Base-by-base conservation (phyloP, 2,888 invertebrate species). In the Drosophila aldrichi region DNA sequence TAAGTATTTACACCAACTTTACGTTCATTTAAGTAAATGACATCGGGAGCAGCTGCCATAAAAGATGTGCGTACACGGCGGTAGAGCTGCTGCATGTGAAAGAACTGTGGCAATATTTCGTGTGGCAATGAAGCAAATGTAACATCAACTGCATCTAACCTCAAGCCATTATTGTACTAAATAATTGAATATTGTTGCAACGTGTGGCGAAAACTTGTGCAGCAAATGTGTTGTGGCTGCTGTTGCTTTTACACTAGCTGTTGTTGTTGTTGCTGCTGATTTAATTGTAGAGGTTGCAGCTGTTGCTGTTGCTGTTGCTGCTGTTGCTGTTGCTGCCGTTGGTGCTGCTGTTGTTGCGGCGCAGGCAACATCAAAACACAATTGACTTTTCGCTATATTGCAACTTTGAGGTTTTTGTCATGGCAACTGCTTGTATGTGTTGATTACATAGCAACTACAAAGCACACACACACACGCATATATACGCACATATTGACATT, bases 351-450 rank as follows among this genome's bases (percentile, higher is more conserved):
- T 49, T 77, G 70, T 71, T 74, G 77, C 36, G 66, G 78, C 55
- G 32, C 40, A 49, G 65, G 52, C 75, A 75, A 77, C 86, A 88
- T 81, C 82, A 86, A 88, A 86, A 86, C 76, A 78, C 85, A 86
- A 88, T 86, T 86, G 88, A 86, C 85, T 88, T 85, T 88, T 83
- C 78, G 74, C 74, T 80, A 81, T 76, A 84, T 79, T 70, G 78
- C 73, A 87, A 86, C 72, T 80, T 86, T 77, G 81, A 74, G 85
- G 75, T 83, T 85, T 66, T 70, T 79, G 74, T 63, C 65, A 66
- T 66, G 62, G 70, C 68, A 77, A 70, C 58, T 67, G 44, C 14
- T 29, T 78, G 74, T 79, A 46, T 68, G 69, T 70, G 63, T 74
- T 75, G 73, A 81, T 69, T 79, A 63, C 55, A 65, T 44, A 29